Conservation (phyloP, 2,888 invertebrate genomes). For the Perizoma affinitatum region DNA sequence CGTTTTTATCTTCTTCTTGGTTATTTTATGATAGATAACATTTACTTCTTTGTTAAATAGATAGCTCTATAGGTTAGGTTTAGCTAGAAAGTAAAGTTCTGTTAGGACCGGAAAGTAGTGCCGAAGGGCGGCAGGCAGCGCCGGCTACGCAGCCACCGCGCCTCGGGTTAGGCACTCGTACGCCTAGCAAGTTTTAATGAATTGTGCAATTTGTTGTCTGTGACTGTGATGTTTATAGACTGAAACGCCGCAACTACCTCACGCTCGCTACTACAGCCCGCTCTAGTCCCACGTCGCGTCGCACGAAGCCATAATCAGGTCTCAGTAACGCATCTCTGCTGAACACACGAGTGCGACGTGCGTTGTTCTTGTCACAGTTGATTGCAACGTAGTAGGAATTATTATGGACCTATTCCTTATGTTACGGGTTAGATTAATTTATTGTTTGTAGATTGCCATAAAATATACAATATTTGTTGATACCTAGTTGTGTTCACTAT, state of each 20-base stretch:
- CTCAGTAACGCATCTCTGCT: conserved; percentile 17
- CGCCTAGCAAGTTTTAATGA: conserved; percentile 63
- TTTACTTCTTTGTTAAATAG: conserved; percentile 79
- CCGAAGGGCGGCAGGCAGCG: conserved; percentile 62
- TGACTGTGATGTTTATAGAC: conserved; percentile 89
- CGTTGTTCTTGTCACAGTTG: conserved; percentile 63
- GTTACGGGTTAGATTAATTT: conserved; percentile 68
- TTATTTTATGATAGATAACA: conserved; percentile 74
- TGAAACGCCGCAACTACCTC: conserved; percentile 85
- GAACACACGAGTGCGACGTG: conserved; percentile 51
- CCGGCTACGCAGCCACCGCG: conserved; percentile 53
- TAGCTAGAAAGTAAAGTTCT: conserved; percentile 71
- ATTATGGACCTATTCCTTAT: conserved; percentile 59
- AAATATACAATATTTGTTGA: conserved; percentile 69
- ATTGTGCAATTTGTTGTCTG: conserved; percentile 84
- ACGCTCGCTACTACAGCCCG: conserved; percentile 75
- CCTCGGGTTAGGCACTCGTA: conserved; percentile 54
- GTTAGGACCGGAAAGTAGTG: conserved; percentile 67
- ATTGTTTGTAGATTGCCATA: conserved; percentile 77
- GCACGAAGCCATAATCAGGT: conserved; percentile 53
- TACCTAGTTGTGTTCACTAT: conserved; percentile 67
- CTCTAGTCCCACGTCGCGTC: conserved; percentile 76
- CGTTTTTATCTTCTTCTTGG: conserved; percentile 71
- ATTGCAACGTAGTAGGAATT: conserved; percentile 59
- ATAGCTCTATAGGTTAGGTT: conserved; percentile 78